Evolutionary conservation across 2,113 vertebrate genomes (phyloP).

Genomic region (Pycnonotus jocosus): DNA sequence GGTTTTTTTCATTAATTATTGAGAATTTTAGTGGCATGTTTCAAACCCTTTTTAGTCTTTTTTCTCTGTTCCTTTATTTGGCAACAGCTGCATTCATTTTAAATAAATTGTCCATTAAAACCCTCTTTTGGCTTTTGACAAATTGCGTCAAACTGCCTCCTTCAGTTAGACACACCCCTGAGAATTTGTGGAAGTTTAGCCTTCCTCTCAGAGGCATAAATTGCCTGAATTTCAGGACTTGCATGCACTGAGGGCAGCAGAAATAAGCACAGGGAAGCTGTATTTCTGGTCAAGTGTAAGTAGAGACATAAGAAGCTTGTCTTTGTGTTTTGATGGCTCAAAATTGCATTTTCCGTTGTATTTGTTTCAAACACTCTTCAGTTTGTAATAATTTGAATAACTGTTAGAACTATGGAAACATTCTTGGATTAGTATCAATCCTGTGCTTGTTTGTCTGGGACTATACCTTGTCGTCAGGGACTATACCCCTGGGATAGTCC

Average conservation of each 20-base stretch:
- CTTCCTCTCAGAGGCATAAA: slow-evolving; percentile 40
- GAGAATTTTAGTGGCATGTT: slow-evolving; percentile 50
- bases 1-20: slow-evolving; percentile 49
- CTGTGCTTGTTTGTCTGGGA: fast-evolving
- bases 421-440: not conserved
- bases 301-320: not conserved
- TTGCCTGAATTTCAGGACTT: slow-evolving; percentile 9
- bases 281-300: not conserved
- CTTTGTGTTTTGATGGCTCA: not conserved
- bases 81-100: slow-evolving; percentile 55
- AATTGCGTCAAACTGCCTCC: slow-evolving; percentile 54
- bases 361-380: not conserved
- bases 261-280: not conserved
- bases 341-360: not conserved
- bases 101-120: slow-evolving; percentile 70
- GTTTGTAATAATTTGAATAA: not conserved
- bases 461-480: too few relatives aligned
- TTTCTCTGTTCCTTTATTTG: slow-evolving; percentile 37
- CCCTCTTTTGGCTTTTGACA: slow-evolving; percentile 57
- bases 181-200: not conserved
- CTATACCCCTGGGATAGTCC: fast-evolving
- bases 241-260: not conserved
- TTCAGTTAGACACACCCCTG: slow-evolving; percentile 42
- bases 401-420: not conserved
- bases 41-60: slow-evolving; percentile 51